A percentile compares a stretch with the other conserved stretches of the same genome.
These are phyloP conservation scores for Tympanuchus pallidicinctus DNA, from an alignment of 2,113 vertebrate species.

Conservation along the genomic window DNA sequence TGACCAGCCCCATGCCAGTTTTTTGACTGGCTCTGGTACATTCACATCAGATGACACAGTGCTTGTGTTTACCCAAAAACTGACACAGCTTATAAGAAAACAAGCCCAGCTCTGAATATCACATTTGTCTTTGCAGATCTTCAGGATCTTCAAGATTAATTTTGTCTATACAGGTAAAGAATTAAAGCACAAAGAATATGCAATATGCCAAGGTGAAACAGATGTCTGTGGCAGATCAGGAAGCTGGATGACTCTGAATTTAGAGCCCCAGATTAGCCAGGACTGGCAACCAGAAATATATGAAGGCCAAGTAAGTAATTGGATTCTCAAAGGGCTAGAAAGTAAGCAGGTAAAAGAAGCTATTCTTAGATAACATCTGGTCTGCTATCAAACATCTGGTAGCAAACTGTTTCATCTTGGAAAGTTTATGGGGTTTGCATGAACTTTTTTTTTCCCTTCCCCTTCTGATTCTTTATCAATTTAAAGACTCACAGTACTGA, in stretches of 20 bases:
- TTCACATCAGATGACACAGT: not conserved
- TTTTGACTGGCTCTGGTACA: not conserved
- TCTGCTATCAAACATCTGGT: constrained; percentile 53
- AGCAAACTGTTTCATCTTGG: constrained; percentile 40
- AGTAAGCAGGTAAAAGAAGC: constrained; percentile 52
- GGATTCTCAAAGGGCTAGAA: constrained; percentile 31
- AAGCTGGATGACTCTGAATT: not conserved
- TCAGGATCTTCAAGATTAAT: not conserved
- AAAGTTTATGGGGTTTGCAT: constrained; percentile 27
- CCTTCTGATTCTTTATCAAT: not conserved
- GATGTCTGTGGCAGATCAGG: not conserved
- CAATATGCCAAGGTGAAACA: constrained; percentile 2
- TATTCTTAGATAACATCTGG: constrained; percentile 64
- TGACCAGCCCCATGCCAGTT: not conserved
- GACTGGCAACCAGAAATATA: not conserved
- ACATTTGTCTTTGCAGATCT: not conserved
- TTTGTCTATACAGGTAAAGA: not conserved
- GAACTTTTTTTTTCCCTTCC: not conserved
- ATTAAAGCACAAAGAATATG: not conserved
- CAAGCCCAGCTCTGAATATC: not conserved
- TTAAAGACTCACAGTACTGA: not conserved
- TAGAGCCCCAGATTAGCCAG: not conserved
- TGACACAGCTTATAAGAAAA: not conserved
- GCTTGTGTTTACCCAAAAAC: not conserved
- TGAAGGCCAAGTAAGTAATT: not conserved